Percentiles rank a stretch among this genome's conserved stretches.
Evolutionary conservation across 2,113 vertebrate species (phyloP).

Genomic region (Manacus vitellinus): DNA sequence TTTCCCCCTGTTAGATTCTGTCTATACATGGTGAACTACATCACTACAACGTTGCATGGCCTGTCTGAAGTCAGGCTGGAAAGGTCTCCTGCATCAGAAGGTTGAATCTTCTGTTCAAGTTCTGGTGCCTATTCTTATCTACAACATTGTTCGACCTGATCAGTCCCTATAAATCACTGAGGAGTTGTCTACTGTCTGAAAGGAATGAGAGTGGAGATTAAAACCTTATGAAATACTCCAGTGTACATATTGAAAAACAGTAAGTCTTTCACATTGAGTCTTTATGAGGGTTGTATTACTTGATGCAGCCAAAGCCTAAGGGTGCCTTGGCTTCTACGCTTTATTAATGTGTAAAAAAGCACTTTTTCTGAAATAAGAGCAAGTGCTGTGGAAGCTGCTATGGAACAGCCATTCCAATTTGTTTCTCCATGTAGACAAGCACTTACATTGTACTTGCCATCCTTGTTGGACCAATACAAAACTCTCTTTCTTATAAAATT

Average conservation of each 20-base stretch:
- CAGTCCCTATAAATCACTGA: not conserved
- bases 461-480: not conserved
- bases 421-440: not conserved
- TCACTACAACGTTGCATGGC: not conserved
- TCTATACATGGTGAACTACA: not conserved
- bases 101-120: not conserved
- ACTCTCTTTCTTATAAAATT: not conserved
- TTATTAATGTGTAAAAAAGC: not conserved
- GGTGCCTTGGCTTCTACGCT: constrained; percentile 20
- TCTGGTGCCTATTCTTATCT: not conserved
- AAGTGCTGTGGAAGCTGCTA: not conserved
- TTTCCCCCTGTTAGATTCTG: not conserved
- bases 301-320: not conserved
- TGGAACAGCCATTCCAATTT: not conserved
- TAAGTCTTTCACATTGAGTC: not conserved
- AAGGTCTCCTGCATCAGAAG: not conserved
- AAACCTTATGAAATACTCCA: not conserved
- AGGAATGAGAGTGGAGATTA: not conserved
- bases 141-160: not conserved
- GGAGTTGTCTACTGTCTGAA: not conserved
- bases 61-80: not conserved
- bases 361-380: constrained; percentile 2
- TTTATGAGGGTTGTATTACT: not conserved
- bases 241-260: not conserved
- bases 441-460: not conserved